Evolutionary conservation across 2,113 vertebrate genomes (phyloP), one percentile per base, ranked within the genome.

Genomic region (Mobula hypostoma): DNA sequence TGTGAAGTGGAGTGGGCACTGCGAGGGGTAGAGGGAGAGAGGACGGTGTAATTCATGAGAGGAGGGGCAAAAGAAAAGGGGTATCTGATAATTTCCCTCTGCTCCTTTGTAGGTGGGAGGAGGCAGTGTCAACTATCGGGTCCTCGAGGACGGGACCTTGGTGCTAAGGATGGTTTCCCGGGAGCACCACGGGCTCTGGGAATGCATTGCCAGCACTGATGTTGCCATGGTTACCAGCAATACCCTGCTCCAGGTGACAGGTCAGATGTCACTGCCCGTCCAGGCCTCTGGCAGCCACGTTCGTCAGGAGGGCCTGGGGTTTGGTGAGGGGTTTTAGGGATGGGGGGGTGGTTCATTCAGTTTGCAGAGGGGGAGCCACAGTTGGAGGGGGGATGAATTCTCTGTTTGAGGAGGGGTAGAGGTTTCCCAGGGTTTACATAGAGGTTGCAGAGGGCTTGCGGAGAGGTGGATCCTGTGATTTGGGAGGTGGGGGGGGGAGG

Each of bases 171-270:
- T 98, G 0, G 95, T 99, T 79, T 95, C 95, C 94, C 99, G 99
- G 96, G 98, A 98, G 95, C 98, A 99, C 95, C 97, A 99, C 0
- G 98, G 99, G 5, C 95, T 95, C 9, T 99, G 99, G 99, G 97
- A 98, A 94, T 99, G 99, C 95, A 95, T 95, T 0, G 98, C 98
- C 94, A 97, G 97, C 95, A 99, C 98, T 91, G 96, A 95, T 0
- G 98, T 99, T 15, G 98, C 98, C 94, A 97, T 95, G 0, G 96
- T 98, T 95, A 96, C 96, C 48, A 40, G 97, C 2, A 77, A 96
- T 95, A 99, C 98, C 19, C 95, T 96, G 0, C 95, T 99, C 94
- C 97, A 97, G 0, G 99, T 99, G 78, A 96, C 99, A 93, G 98
- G 99, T 99, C 94, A 97, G 97, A 94, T 5, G 0, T 36, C 36